Evolutionary conservation across 2,888 invertebrate genomes (phyloP), one percentile per base, ranked within the genome.

Genomic region (Oligia fasciuncula): DNA sequence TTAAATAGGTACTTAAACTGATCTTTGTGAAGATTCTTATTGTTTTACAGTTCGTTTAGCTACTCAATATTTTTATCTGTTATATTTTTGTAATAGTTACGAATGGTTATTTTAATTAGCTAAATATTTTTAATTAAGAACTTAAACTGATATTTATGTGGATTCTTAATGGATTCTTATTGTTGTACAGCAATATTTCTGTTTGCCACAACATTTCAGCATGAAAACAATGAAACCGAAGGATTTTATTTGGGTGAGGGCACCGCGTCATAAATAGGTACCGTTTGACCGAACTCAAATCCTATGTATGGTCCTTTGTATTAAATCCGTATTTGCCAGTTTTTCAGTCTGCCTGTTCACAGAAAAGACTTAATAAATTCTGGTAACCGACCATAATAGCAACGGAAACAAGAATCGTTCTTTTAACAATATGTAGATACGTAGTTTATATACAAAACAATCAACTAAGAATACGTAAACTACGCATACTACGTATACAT

Each of bases 401-500:
- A 6, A 3, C 43, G 23, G n/a, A 62, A 69, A 0, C 8, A 46
- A n/a, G 0, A 46, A 57, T n/a, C 29, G 5, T 57, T 72, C 9
- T 29, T 46, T 29, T 29, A 29, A 72, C 49, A 70, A 70, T 17
- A 40, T 2, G 2, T 46, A 9, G 46, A 2, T 46, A 46, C 0
- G 11, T 13, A 13, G 19, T 51, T 51, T 69, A 69, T 69, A 69
- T 11, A 35, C 51, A 70, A 63, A 43, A n/a, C 19, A 11, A 57
- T 74, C 43, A 66, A 68, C 57, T 85, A 72, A 72, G 49, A 79
- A 49, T 46, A 3, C 14, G 49, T 49, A 14, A 49, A 49, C 14
- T 49, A 49, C 4, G 49, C 14, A 29, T 29, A 29, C 29, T 29
- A 29, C 29, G 1, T 29, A 49, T 43, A 72, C 54, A 29, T 62